phyloP scores from a whole-genome alignment of 2,888 invertebrate species.

The Steinernema carpocapsae region DNA sequence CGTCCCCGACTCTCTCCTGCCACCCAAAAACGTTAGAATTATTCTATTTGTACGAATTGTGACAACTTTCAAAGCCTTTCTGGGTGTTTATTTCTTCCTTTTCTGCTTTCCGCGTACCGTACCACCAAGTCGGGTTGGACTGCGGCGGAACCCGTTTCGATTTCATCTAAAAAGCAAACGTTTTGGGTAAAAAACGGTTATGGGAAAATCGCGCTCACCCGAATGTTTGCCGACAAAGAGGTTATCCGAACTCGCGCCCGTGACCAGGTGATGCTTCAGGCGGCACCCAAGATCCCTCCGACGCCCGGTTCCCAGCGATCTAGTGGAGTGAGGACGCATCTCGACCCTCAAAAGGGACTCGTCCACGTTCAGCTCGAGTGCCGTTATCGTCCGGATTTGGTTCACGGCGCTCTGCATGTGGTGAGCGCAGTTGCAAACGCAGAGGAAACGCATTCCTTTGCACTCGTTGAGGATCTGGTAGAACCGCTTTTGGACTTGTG shows the following conservation, averaged over 20 bases:
- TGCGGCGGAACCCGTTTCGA: not conserved
- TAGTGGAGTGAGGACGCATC: conserved; percentile 23
- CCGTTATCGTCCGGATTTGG: conserved; percentile 5
- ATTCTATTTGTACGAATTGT: not conserved
- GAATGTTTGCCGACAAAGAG: not conserved
- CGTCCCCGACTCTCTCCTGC: not conserved
- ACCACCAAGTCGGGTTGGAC: conserved; percentile 17
- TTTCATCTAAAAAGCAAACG: not conserved
- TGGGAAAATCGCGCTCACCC: no score
- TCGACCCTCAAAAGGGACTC: conserved; percentile 1
- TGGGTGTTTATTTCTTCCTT: not conserved
- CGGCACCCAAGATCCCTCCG: conserved; percentile 9
- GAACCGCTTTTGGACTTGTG: not conserved
- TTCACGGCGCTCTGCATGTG: conserved; percentile 26
- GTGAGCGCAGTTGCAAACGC: conserved; percentile 21
- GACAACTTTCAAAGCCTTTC: not conserved
- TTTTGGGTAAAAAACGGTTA: no score
- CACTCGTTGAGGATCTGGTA: conserved; percentile 10
- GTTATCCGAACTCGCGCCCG: conserved; percentile 19
- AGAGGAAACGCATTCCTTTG: conserved; percentile 2
- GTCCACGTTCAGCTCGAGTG: conserved; percentile 24
- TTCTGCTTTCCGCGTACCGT: not conserved
- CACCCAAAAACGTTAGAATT: not conserved
- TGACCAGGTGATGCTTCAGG: conserved; percentile 16
- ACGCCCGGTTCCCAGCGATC: conserved; percentile 9